phyloP scores from a whole-genome alignment of 2,888 invertebrate genomes.

The Cordilura impudica region DNA sequence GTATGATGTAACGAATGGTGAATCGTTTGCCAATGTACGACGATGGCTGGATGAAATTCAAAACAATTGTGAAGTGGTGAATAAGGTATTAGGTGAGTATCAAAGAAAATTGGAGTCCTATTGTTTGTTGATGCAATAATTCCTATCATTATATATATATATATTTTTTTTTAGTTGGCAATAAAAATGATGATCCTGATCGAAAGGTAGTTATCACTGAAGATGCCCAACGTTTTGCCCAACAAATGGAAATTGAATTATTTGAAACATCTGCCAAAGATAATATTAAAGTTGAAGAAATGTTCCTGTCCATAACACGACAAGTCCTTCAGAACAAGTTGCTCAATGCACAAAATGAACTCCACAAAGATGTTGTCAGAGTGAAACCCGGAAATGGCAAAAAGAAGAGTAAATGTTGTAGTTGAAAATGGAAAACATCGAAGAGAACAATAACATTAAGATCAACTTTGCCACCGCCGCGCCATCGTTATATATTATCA shows the following conservation, averaged over 20 bases:
- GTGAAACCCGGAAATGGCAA: conserved; percentile 73
- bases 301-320: conserved; percentile 85
- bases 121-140: background rate
- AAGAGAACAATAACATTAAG: conserved; percentile 21
- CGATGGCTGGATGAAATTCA: conserved; percentile 99
- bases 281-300: conserved; percentile 99
- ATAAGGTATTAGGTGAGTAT: conserved; percentile 94
- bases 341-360: conserved; percentile 75
- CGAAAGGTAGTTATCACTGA: conserved; percentile 97
- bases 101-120: background rate
- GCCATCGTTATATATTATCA: conserved; percentile 19
- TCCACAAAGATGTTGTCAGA: conserved; percentile 75
- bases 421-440: conserved; percentile 73
- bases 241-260: conserved; percentile 97
- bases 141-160: too few species aligned
- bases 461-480: conserved; percentile 36
- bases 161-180: conserved; percentile 85
- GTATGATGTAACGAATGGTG: conserved; percentile 99
- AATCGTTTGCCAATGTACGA: conserved; percentile 99
- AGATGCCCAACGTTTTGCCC: conserved; percentile 97
- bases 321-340: conserved; percentile 78
- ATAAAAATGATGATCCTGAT: conserved; percentile 96
- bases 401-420: conserved; percentile 77
- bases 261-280: conserved; percentile 99
- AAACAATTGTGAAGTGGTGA: conserved; percentile 99